Evolutionary conservation across 2,888 invertebrate species (phyloP), one percentile per base, ranked within the genome.

Genomic region (Erpobdella octoculata): DNA sequence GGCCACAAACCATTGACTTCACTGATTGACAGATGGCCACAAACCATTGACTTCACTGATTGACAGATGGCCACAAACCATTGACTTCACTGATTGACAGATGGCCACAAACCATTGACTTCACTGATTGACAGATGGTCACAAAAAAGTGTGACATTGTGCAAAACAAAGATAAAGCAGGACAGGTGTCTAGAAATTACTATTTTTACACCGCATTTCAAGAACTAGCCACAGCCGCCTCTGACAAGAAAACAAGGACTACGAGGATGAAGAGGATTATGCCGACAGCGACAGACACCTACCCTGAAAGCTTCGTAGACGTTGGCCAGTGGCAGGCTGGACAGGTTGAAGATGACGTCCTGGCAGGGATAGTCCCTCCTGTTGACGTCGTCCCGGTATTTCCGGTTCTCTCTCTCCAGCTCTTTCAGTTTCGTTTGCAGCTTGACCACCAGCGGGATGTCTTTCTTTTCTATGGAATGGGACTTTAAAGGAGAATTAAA

Each of bases 341-440:
- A 66, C 6, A 33, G 28, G 48, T 46, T 64, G 33, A 67, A 62
- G 12, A 71, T 21, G n/a, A 71, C 68, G 12, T 46, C 58, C 31
- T 69, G 58, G n/a, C 21, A 41, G 6, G 46, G 41, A 53, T 71
- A 73, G 36, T 92, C 87, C 72, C 92, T 81, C 68, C 89, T 85
- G 73, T 88, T 88, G 68, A 94, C 84, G 80, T 92, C 90, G 74
- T 89, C 88, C 74, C 89, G 88, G 38, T 94, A 83, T 80, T 91
- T 90, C 77, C 90, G 89, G 82, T 92, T 93, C 68, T 81, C 80
- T 71, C 76, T 77, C 75, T 81, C 81, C 68, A 82, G 72, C 6
- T 78, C 78, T 71, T 79, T 79, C 21, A 82, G 77, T 58, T 78
- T 77, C 74, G 78, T 89, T 80, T 92, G 91, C 78, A 92, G 87